These are phyloP conservation scores for Caenorhabditis inopinata DNA, from an alignment of 1,140 invertebrate species.

Conservation along the genomic window DNA sequence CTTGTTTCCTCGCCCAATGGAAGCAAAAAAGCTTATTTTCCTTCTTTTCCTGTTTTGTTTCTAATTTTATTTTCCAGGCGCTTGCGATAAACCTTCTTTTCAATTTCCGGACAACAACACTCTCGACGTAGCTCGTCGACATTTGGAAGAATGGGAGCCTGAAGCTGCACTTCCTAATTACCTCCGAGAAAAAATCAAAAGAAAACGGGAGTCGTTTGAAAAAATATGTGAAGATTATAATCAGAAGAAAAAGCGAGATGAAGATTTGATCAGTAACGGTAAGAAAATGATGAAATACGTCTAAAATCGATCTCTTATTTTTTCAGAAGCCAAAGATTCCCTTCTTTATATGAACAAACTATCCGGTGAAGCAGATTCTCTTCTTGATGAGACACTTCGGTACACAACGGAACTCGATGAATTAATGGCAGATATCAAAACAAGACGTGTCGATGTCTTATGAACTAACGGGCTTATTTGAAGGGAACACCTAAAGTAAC, in stretches of 20 bases:
- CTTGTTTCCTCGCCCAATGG: too few relatives aligned
- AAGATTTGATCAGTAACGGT: neutral
- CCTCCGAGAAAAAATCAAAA: neutral
- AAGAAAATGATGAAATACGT: neutral
- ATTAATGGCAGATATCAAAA: neutral
- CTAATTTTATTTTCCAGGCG: too few relatives aligned
- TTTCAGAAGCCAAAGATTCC: neutral
- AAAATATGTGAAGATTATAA: neutral
- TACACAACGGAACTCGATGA: neutral
- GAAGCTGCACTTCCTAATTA: neutral
- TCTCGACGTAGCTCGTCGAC: neutral
- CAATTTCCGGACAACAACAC: neutral
- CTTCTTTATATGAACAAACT: neutral
- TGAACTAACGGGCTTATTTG: neutral
- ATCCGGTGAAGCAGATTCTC: neutral
- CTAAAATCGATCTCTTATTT: neutral
- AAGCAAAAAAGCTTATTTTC: too few relatives aligned
- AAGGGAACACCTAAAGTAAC: neutral
- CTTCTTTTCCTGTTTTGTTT: too few relatives aligned
- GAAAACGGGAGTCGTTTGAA: neutral
- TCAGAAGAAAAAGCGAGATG: neutral
- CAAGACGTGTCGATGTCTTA: slow-evolving; percentile 1
- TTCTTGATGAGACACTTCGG: slow-evolving; percentile 8
- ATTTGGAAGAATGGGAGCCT: neutral
- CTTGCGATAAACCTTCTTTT: too few relatives aligned